These are phyloP conservation scores for Solenopsis invicta DNA, from an alignment of 1,140 invertebrate genomes.

Conservation along the genomic window DNA sequence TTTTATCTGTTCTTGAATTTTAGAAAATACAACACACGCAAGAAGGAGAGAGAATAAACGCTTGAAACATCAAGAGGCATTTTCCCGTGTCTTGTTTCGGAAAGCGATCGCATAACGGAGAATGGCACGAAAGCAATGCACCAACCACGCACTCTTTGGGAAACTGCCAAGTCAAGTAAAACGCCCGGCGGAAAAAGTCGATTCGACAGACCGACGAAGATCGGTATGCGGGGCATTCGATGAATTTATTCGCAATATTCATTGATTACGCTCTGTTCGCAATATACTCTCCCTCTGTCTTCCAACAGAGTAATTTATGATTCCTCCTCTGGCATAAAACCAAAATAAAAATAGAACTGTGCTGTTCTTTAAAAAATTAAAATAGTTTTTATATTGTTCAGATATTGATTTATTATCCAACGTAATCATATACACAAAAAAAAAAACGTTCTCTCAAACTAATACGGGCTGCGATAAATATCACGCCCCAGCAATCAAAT, in stretches of 20 bases:
- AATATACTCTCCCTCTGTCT: neutral
- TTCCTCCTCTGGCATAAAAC: neutral
- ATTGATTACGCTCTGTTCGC: conserved; percentile 24
- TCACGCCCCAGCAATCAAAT: no score
- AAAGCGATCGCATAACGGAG: conserved; percentile 25
- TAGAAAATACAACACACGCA: conserved; percentile 14
- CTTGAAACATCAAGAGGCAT: conserved; percentile 3
- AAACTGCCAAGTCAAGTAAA: conserved; percentile 57
- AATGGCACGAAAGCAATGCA: conserved; percentile 48
- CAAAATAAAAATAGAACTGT: neutral
- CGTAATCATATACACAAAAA: no score
- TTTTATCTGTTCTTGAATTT: neutral
- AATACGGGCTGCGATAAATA: no score
- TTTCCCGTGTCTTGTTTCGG: conserved; percentile 20
- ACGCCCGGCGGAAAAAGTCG: conserved; percentile 42
- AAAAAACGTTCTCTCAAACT: no score
- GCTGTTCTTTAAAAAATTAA: neutral
- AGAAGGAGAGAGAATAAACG: neutral
- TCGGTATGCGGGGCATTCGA: neutral
- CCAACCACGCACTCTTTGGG: conserved; percentile 22
- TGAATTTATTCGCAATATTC: conserved; percentile 51
- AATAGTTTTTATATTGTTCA: neutral
- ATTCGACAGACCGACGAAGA: conserved; percentile 42
- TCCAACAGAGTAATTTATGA: neutral
- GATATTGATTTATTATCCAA: no score